These are phyloP conservation scores for Pedetes capensis DNA, from an alignment of 2,113 vertebrate species.

Conservation along the genomic window DNA sequence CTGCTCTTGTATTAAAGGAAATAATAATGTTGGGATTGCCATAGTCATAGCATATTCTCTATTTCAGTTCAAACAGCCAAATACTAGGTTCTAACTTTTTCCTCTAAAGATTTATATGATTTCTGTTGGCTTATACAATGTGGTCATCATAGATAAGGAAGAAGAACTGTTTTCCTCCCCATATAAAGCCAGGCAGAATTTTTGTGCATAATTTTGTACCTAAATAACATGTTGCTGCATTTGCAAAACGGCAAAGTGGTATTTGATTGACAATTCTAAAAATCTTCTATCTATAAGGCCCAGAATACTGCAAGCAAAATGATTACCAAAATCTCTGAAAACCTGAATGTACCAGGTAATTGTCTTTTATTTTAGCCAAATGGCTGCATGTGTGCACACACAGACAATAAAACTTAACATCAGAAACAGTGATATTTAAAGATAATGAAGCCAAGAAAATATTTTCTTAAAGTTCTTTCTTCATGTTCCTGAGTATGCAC, in stretches of 20 bases:
- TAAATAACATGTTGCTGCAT: conserved; percentile 38
- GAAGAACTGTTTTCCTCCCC: conserved; percentile 18
- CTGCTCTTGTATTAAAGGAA: neutral
- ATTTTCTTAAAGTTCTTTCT: conserved; percentile 33
- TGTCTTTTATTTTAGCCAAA: conserved; percentile 19
- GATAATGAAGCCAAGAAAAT: neutral
- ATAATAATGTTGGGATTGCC: neutral
- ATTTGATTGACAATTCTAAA: conserved; percentile 42
- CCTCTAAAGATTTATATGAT: neutral
- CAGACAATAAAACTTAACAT: neutral
- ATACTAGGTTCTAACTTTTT: neutral
- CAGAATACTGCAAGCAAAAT: neutral
- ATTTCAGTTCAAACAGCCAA: neutral
- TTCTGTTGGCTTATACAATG: neutral
- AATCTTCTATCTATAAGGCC: neutral
- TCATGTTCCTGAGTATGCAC: neutral
- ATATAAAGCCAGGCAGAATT: neutral
- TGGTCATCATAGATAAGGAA: conserved; percentile 31
- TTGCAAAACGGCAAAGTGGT: conserved; percentile 10
- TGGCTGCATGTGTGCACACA: neutral
- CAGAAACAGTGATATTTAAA: neutral
- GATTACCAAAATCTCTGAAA: conserved; percentile 24
- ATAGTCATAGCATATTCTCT: neutral
- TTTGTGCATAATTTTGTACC: conserved; percentile 41
- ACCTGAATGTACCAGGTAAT: neutral